Evolutionary conservation across 2,888 invertebrate genomes (phyloP).

Genomic region (Cataglyphis rosenhaueri): DNA sequence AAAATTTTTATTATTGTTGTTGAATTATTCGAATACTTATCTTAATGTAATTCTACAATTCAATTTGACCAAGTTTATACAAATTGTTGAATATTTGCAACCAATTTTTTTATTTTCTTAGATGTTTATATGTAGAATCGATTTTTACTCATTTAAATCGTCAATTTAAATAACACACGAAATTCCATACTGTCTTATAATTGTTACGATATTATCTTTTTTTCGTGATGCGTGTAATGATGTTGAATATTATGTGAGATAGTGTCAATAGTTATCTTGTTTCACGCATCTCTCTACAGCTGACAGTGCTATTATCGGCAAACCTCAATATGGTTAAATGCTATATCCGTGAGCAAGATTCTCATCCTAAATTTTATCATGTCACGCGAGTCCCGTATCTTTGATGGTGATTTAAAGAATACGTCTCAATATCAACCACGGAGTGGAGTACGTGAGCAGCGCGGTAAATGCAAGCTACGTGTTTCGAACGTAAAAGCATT

Average conservation of each 20-base stretch:
- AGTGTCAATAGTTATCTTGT: conserved; percentile 12
- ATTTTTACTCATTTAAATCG: not conserved
- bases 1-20: not conserved
- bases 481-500: conserved; percentile 30
- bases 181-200: not conserved
- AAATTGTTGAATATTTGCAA: not conserved
- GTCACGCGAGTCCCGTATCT: conserved; percentile 36
- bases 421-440: conserved; percentile 40
- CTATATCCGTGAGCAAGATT: conserved; percentile 46
- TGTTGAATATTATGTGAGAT: not conserved
- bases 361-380: conserved; percentile 53
- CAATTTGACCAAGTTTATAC: not conserved
- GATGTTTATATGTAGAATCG: not conserved
- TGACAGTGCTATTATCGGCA: conserved; percentile 57
- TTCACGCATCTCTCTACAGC: conserved; percentile 14
- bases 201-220: conserved; percentile 17
- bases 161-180: not conserved
- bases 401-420: conserved; percentile 50
- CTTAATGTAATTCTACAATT: not conserved
- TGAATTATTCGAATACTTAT: not conserved
- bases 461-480: conserved; percentile 33
- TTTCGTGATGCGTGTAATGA: not conserved
- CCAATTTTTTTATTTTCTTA: not conserved
- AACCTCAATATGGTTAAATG: conserved; percentile 52
- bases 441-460: conserved; percentile 35